phyloP scores from a whole-genome alignment of 2,113 vertebrate genomes.

The Corythoichthys haematopterus region DNA sequence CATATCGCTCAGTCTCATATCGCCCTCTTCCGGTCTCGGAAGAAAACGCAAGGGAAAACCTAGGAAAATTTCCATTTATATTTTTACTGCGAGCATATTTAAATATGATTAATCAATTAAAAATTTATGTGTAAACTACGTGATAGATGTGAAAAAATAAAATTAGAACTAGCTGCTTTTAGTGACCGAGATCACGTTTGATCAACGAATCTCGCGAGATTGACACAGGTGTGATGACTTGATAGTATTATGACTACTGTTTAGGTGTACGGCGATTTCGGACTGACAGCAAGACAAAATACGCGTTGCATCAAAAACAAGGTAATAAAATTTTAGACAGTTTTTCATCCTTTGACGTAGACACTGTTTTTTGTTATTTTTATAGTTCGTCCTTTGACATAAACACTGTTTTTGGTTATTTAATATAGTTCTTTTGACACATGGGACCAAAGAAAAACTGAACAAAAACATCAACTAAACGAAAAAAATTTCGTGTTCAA shows the following conservation, averaged over 20 bases:
- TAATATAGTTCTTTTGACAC: too few species aligned
- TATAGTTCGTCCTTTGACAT: not conserved
- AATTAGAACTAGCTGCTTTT: conserved; percentile 1
- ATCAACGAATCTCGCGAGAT: accelerated
- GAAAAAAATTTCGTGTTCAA: too few species aligned
- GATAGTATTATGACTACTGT: not conserved
- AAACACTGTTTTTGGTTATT: not conserved
- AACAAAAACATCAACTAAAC: too few species aligned
- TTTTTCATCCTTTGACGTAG: not conserved
- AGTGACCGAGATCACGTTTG: not conserved
- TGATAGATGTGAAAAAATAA: too few species aligned
- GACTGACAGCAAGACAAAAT: not conserved
- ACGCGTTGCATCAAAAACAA: not conserved
- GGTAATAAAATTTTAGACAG: not conserved
- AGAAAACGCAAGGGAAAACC: not conserved
- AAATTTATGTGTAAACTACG: too few species aligned
- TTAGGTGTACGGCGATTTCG: conserved; percentile 33
- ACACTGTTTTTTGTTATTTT: not conserved
- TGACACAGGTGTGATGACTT: not conserved
- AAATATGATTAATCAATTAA: too few species aligned
- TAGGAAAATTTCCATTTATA: not conserved
- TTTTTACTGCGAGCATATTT: too few species aligned
- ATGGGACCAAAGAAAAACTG: too few species aligned
- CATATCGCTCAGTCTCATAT: accelerated
- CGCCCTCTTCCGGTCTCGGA: conserved; percentile 30